These are phyloP conservation scores for Apis dorsata DNA, from an alignment of 1,140 invertebrate species.

Conservation along the genomic window DNA sequence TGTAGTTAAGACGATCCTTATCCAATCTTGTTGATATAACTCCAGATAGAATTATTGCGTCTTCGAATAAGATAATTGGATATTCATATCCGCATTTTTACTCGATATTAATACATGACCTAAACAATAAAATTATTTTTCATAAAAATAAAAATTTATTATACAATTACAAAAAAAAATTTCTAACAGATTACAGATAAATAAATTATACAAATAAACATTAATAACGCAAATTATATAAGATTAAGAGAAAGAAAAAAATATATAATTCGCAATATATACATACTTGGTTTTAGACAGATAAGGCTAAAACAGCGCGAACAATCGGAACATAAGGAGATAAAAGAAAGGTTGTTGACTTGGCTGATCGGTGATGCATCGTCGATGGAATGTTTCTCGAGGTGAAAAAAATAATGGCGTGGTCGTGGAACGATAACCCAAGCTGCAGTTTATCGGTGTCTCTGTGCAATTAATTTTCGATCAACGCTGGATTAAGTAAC, in stretches of 20 bases:
- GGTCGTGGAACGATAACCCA: conserved; percentile 27
- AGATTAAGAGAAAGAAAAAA: background rate
- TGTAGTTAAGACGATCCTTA: background rate
- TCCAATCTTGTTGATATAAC: background rate
- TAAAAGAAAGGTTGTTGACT: conserved; percentile 36
- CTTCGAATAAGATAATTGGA: background rate
- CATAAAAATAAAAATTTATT: no score
- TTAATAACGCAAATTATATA: background rate
- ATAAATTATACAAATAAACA: background rate
- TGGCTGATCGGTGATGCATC: conserved; percentile 16
- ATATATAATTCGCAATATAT: background rate
- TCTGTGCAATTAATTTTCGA: conserved; percentile 25
- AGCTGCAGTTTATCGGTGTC: conserved; percentile 17
- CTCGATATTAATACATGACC: no score
- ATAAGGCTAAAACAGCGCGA: background rate
- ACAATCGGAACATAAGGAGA: conserved; percentile 1
- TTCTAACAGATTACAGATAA: background rate
- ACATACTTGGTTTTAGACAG: background rate
- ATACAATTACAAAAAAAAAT: no score
- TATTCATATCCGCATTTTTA: background rate
- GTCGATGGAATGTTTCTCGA: conserved; percentile 28
- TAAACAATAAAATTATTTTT: no score
- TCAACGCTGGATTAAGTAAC: conserved; percentile 25
- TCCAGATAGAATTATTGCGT: background rate
- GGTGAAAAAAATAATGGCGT: conserved; percentile 27